Conservation (phyloP, 2,797 vertebrate species). For the Danio kyathit region DNA sequence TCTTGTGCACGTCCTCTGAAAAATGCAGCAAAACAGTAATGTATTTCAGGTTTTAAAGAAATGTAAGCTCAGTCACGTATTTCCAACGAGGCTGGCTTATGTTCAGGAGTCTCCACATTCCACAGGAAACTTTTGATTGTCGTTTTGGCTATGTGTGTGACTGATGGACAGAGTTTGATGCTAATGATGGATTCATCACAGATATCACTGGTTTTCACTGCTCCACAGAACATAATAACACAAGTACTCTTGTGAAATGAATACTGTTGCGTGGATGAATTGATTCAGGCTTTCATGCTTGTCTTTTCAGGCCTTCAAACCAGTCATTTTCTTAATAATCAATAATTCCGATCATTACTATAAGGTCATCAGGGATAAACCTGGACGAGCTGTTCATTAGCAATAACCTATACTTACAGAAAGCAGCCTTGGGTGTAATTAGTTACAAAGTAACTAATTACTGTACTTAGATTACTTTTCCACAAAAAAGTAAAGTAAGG, state of each 20-base stretch:
- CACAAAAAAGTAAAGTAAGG: too few relatives aligned
- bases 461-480: too few relatives aligned
- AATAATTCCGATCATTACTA: slow-evolving; percentile 25
- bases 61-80: too few relatives aligned
- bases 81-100: background rate
- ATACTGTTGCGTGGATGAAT: slow-evolving; percentile 4
- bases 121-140: slow-evolving; percentile 7
- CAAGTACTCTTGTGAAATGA: background rate
- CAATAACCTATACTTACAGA: background rate
- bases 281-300: background rate
- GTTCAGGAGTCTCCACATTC: background rate
- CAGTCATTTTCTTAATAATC: slow-evolving; percentile 15
- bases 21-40: too few relatives aligned
- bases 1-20: too few relatives aligned
- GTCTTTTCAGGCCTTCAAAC: background rate
- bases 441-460: too few relatives aligned
- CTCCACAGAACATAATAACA: background rate
- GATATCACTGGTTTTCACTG: background rate
- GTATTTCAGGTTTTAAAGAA: too few relatives aligned
- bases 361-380: slow-evolving; percentile 1
- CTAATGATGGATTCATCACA: background rate
- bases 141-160: background rate
- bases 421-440: too few relatives aligned
- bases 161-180: background rate
- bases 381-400: background rate